A percentile compares a stretch with the other conserved stretches of the same genome.
These are phyloP conservation scores for Nemapogon koenigi DNA, from an alignment of 2,888 invertebrate genomes.

Conservation along the genomic window DNA sequence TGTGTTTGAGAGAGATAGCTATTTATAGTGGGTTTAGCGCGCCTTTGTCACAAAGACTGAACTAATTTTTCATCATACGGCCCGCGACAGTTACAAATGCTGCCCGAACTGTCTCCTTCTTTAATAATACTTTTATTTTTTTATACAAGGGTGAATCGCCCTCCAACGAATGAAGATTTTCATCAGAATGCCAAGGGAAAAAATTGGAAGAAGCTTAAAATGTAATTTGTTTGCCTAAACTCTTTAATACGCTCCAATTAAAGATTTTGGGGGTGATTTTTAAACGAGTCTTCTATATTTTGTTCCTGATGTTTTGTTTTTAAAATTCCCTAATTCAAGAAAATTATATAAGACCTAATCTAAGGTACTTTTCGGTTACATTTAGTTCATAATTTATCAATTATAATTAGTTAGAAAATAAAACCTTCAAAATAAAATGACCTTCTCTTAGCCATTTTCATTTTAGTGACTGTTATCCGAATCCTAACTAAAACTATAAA, in stretches of 20 bases:
- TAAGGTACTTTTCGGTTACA: too few species aligned
- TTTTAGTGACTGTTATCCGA: too few species aligned
- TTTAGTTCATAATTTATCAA: too few species aligned
- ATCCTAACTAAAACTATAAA: too few species aligned
- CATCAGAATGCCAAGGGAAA: slow-evolving; percentile 40
- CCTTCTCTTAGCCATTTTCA: too few species aligned
- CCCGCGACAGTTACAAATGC: slow-evolving; percentile 65
- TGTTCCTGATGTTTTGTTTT: too few species aligned
- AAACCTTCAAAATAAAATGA: too few species aligned
- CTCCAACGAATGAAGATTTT: slow-evolving; percentile 55
- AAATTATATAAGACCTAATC: too few species aligned
- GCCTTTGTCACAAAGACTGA: slow-evolving; percentile 62
- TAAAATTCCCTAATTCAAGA: too few species aligned
- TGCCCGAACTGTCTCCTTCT: slow-evolving; percentile 64
- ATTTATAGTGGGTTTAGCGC: slow-evolving; percentile 53
- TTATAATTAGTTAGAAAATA: too few species aligned
- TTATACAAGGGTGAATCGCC: slow-evolving; percentile 55
- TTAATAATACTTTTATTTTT: slow-evolving; percentile 65
- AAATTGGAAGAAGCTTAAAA: slow-evolving; percentile 53
- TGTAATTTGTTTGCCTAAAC: slow-evolving; percentile 46
- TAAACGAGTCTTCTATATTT: too few species aligned
- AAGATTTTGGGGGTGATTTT: slow-evolving; percentile 23
- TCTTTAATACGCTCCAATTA: slow-evolving; percentile 38
- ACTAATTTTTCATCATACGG: slow-evolving; percentile 68
- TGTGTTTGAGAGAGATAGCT: slow-evolving; percentile 40